Evolutionary conservation across 2,113 vertebrate genomes (phyloP).

Genomic region (Galbula dea): DNA sequence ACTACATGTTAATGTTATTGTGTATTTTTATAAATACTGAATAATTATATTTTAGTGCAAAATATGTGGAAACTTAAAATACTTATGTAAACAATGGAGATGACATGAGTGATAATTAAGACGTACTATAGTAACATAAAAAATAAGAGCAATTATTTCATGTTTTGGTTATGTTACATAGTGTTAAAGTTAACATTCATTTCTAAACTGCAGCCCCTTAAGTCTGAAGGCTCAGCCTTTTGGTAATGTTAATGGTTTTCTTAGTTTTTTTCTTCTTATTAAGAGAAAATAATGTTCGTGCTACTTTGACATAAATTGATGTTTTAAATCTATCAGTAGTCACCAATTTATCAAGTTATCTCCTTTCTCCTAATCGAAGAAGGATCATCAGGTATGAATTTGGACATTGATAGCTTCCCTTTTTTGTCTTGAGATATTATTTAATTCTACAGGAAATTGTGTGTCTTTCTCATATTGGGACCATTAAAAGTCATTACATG

Average conservation of each 20-base stretch:
- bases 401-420: background rate
- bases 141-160: background rate
- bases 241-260: background rate
- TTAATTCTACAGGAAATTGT: background rate
- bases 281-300: background rate
- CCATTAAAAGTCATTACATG: background rate
- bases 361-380: background rate
- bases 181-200: background rate
- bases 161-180: background rate
- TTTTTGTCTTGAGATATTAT: constrained; percentile 4
- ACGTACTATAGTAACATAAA: background rate
- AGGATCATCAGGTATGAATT: background rate
- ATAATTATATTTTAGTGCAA: background rate
- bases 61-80: background rate
- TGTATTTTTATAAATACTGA: background rate
- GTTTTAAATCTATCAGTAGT: background rate
- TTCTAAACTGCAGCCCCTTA: background rate
- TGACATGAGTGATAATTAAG: background rate
- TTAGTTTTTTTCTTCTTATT: background rate
- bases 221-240: background rate
- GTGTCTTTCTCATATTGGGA: background rate
- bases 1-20: background rate
- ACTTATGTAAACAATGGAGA: background rate
- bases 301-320: background rate
- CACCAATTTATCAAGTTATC: background rate